Conservation (phyloP, 2,113 vertebrate species). For the Benitochromis conjunctus region DNA sequence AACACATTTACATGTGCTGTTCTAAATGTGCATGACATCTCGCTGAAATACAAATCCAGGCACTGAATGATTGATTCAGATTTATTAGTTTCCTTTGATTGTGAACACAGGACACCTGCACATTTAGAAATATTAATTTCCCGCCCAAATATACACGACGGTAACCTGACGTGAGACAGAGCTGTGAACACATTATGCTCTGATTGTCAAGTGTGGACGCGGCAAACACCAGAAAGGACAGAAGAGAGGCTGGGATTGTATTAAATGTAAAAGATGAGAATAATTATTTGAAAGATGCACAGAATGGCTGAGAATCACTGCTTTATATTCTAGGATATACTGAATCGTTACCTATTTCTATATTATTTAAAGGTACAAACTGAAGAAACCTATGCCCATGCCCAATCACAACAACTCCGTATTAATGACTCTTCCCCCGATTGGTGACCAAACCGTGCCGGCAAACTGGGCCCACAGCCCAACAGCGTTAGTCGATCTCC, state of each 20-base stretch:
- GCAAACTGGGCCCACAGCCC: not conserved
- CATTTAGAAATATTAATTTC: not conserved
- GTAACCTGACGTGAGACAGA: not conserved
- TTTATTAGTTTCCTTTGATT: not conserved
- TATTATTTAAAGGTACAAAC: not conserved
- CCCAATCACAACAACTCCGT: not conserved
- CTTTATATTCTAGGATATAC: not conserved
- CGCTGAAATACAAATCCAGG: not conserved
- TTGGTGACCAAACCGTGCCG: rapidly evolving
- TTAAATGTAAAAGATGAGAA: not conserved
- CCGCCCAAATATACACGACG: rapidly evolving
- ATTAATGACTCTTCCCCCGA: not conserved
- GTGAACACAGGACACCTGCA: not conserved
- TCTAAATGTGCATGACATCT: not conserved
- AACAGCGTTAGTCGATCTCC: not conserved
- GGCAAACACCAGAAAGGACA: not conserved
- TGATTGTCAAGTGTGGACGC: not conserved
- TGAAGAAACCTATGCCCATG: not conserved
- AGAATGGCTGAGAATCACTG: not conserved
- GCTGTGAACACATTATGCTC: not conserved
- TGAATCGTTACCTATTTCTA: not conserved
- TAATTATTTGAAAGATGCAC: not conserved
- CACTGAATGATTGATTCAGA: not conserved
- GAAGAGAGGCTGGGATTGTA: not conserved
- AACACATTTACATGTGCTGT: not conserved